Percentiles rank a stretch among this genome's conserved stretches.
Evolutionary conservation across 2,113 vertebrate genomes (phyloP).

Genomic region (Himantopus leucocephalus): DNA sequence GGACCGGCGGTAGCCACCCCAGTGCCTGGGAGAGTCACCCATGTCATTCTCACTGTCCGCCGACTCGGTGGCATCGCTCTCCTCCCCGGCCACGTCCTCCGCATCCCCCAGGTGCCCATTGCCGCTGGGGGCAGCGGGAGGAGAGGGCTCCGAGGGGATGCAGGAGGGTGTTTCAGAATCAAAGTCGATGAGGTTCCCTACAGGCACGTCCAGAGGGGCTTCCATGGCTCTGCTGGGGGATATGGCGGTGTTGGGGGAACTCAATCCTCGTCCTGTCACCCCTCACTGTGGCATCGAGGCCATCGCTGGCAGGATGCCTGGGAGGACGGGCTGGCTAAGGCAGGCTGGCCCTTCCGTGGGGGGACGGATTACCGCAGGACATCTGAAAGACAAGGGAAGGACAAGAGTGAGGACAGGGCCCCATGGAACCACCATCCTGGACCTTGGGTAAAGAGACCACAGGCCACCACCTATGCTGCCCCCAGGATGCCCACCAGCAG

Average conservation of each 20-base stretch:
- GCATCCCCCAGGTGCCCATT: not conserved
- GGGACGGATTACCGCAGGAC: not conserved
- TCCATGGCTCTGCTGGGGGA: slow-evolving; percentile 73
- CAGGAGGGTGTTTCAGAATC: slow-evolving; percentile 59
- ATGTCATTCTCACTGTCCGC: slow-evolving; percentile 91
- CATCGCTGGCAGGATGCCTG: not conserved
- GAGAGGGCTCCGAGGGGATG: not conserved
- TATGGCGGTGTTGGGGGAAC: fast-evolving
- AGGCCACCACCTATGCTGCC: fast-evolving
- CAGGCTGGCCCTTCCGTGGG: not conserved
- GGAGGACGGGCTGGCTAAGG: not conserved
- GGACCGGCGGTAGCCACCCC: slow-evolving; percentile 78
- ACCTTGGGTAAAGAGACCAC: not conserved
- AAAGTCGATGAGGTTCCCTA: slow-evolving; percentile 87
- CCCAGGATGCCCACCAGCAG: not conserved
- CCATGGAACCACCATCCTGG: fast-evolving
- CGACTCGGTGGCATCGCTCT: slow-evolving; percentile 91
- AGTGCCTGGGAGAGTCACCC: slow-evolving; percentile 75
- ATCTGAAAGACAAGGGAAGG: slow-evolving; percentile 36
- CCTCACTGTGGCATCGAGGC: not conserved
- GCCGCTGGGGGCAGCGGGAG: not conserved
- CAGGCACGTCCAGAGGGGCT: slow-evolving; percentile 66
- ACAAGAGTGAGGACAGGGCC: not conserved
- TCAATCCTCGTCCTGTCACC: fast-evolving
- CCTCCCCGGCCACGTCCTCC: slow-evolving; percentile 26